Evolutionary conservation across 2,113 vertebrate species (phyloP), one percentile per base, ranked within the genome.

Genomic region (Sigmodon hispidus): DNA sequence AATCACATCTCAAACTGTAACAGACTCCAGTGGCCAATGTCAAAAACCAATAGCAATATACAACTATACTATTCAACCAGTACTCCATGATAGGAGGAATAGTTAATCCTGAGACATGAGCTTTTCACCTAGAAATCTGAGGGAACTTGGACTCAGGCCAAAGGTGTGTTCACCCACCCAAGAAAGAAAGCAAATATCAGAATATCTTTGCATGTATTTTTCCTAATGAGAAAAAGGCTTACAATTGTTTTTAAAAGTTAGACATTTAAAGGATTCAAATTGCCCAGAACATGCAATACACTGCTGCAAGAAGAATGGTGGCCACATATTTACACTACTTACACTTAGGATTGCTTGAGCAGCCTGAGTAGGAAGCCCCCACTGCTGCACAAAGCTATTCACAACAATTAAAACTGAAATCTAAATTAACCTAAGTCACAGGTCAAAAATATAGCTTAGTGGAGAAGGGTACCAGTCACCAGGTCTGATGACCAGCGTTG

Each of bases 391-490:
- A 45, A 45, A 5, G 24, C 26, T 45, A 45, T 5, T 45, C 40
- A 84, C 40, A 26, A 31, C 3, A 69, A 77, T 15, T 89, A 59
- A 87, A 95, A 70, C 61, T 31, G 16, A 85, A 70, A 83, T 81
- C 48, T 77, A 90, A 87, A 92, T 75, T 69, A 80, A 96, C 91
- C 31, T 88, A 52, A 90, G 70, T 9, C 55, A 9, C 80, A 11
- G n/a, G n/a, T n/a, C 79, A 83, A 24, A 26, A 40, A 43, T 55
- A 43, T 3, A 61, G 79, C 11, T 81, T 26, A 13, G 1, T 59
- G n/a, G 11, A 40, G 21, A 81, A 57, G 79, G 55, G 36, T 24
- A 67, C 31, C 65, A 31, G 65, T 13, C 24, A 40, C 22, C 22
- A 13, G 21, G 36, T 22, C n/a, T 40, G 36, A 59, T 43, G 55